Evolutionary conservation across 2,888 invertebrate genomes (phyloP).

Genomic region (Lepidonotus clava): DNA sequence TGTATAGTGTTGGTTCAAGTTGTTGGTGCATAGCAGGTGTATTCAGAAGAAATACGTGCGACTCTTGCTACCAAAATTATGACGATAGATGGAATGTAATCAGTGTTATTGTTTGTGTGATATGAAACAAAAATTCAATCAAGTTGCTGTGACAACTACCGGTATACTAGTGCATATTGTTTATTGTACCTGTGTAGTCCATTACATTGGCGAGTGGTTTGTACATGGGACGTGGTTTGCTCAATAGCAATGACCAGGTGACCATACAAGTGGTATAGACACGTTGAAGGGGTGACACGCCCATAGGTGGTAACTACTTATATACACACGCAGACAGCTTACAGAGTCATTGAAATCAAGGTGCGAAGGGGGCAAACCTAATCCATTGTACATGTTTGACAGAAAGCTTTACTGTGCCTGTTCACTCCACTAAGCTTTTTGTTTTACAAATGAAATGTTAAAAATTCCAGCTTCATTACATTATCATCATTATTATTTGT

Average conservation of each 20-base stretch:
- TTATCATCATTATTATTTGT: constrained; percentile 25
- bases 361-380: neutral
- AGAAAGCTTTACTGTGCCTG: neutral
- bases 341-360: neutral
- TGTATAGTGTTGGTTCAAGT: constrained; percentile 50
- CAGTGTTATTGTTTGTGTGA: constrained; percentile 52
- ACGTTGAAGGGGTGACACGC: neutral
- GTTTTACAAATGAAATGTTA: neutral
- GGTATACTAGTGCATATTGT: constrained; percentile 54
- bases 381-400: constrained; percentile 53
- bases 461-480: constrained; percentile 39
- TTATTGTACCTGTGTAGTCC: constrained; percentile 39
- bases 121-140: constrained; percentile 16
- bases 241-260: constrained; percentile 8
- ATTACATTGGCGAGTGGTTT: constrained; percentile 42
- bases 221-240: constrained; percentile 35
- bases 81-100: constrained; percentile 38
- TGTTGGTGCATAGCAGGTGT: constrained; percentile 46
- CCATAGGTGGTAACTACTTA: constrained; percentile 7
- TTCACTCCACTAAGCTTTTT: constrained; percentile 20
- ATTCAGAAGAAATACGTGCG: neutral
- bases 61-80: constrained; percentile 28
- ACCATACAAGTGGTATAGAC: neutral
- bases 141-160: constrained; percentile 54
- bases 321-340: neutral